Evolutionary conservation across 2,797 vertebrate genomes (phyloP), one percentile per base, ranked within the genome.

Genomic region (Chaetodon trifasciatus): DNA sequence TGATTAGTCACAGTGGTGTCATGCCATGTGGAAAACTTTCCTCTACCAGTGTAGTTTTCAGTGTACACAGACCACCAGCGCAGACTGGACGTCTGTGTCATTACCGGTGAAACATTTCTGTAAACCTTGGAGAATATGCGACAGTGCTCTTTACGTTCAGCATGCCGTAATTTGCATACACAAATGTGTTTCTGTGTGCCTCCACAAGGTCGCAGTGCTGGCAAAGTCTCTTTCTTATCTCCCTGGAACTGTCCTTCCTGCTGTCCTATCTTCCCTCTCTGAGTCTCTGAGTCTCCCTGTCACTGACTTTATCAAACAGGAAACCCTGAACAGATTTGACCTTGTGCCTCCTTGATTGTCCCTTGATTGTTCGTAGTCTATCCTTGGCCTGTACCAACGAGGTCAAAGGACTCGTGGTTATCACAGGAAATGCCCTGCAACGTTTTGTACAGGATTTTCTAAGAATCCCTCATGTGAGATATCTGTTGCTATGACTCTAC

Each of bases 151-250:
- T 66, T 6, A 3, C 0, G 0, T 21, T 64, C 7, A 67, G 21
- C 0, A 0, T 37, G 21, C n/a, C 7, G 5, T 42, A 19, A 17
- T 53, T 63, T 55, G 23, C 10, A 57, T 50, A 63, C n/a, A 42
- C 12, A 52, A 32, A 55, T 32, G 57, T 73, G 5, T 68, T 80
- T 71, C 56, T 69, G 24, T 79, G 42, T 17, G 32, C 73, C 32
- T 87, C 82, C 74, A 75, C 76, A 78, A 83, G 75, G 78, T 70
- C 0, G 19, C 79, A 75, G 62, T 68, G 40, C 63, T 21, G 3
- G 50, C 65, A 81, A 68, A 77, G 52, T 65, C 37, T 76, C 62
- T 32, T 16, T 40, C 23, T 52, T 1, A 8, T 37, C n/a, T 55
- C 47, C 60, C 35, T 35, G 24, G 35, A n/a, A 74, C 79, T 32